phyloP scores from a whole-genome alignment of 1,140 invertebrate species.

The Physella acuta region DNA sequence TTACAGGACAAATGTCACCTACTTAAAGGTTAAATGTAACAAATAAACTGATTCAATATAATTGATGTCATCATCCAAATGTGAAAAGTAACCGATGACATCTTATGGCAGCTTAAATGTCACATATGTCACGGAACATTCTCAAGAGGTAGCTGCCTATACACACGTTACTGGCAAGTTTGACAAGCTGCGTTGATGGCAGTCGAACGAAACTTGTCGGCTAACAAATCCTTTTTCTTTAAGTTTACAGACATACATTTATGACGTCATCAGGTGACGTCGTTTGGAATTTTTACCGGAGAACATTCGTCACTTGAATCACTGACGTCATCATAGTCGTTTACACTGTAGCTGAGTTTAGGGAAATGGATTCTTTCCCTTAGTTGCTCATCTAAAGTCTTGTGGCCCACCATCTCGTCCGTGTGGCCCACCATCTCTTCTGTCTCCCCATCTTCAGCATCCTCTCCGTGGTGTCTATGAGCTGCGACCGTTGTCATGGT shows the following conservation, averaged over 20 bases:
- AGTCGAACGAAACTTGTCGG: background rate
- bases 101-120: background rate
- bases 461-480: background rate
- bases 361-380: conserved; percentile 2
- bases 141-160: background rate
- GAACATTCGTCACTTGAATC: conserved; percentile 16
- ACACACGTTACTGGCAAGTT: background rate
- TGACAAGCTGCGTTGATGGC: background rate
- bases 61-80: too few relatives aligned
- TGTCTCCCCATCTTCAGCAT: background rate
- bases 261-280: background rate
- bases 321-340: conserved; percentile 10
- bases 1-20: too few relatives aligned
- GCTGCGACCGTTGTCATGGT: conserved; percentile 9
- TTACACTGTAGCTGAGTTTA: background rate
- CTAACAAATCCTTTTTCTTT: background rate
- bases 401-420: background rate
- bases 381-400: too few relatives aligned
- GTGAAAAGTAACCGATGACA: too few relatives aligned
- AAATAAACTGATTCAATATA: too few relatives aligned
- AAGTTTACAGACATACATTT: background rate
- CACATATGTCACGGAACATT: background rate
- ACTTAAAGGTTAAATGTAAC: too few relatives aligned
- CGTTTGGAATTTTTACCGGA: conserved; percentile 12
- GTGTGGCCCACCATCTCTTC: background rate